Conservation (phyloP, 1,140 invertebrate species). For the Philaenus spumarius region DNA sequence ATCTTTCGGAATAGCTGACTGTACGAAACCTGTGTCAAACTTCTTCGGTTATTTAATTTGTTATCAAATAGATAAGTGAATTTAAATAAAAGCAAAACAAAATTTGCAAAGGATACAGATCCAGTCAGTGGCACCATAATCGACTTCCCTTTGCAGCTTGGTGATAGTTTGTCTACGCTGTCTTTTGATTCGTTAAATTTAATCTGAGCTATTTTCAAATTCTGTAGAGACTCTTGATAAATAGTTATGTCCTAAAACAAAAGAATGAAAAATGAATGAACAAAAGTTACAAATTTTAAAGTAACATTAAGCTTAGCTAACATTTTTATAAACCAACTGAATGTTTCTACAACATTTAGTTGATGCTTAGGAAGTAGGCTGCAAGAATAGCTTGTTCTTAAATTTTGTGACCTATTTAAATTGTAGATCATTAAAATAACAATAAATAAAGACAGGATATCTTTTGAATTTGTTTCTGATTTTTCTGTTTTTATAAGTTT, state of each 20-base stretch:
- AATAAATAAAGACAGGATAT: too few relatives aligned
- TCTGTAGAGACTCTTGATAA: conserved; percentile 81
- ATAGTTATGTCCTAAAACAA: conserved; percentile 75
- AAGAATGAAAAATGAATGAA: too few relatives aligned
- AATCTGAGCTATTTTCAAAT: conserved; percentile 79
- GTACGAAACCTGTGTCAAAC: background rate
- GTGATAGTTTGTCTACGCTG: conserved; percentile 71
- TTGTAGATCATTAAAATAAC: too few relatives aligned
- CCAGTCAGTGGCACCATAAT: conserved; percentile 87
- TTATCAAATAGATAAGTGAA: background rate
- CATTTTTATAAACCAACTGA: too few relatives aligned
- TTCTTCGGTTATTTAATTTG: background rate
- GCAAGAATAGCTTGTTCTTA: too few relatives aligned
- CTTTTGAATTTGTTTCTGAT: too few relatives aligned
- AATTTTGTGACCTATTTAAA: too few relatives aligned
- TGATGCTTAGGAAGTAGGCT: too few relatives aligned
- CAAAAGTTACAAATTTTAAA: too few relatives aligned
- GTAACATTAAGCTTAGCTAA: too few relatives aligned
- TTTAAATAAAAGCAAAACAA: conserved; percentile 25
- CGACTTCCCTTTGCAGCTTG: conserved; percentile 64
- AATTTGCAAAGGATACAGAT: conserved; percentile 54
- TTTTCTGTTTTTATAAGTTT: too few relatives aligned
- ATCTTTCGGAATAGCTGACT: background rate
- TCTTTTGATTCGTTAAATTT: conserved; percentile 86
- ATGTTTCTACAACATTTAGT: too few relatives aligned